Evolutionary conservation across 2,113 vertebrate genomes (phyloP), one percentile per base, ranked within the genome.

Genomic region (Tetraodon nigroviridis): DNA sequence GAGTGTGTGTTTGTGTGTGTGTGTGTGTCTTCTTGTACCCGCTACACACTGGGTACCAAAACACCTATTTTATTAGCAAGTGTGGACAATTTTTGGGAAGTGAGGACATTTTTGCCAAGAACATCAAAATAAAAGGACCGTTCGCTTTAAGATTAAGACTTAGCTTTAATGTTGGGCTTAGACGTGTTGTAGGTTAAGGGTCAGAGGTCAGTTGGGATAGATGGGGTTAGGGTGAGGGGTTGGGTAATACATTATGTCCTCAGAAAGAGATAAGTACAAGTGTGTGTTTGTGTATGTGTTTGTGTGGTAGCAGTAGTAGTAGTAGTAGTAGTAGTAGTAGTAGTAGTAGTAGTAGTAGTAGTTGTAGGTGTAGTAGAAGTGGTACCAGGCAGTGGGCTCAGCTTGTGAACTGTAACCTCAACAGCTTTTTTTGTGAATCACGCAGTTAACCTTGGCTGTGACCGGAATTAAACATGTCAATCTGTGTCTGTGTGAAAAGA

Each of bases 371-470:
- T 24, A 24, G 20, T 51, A 54, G 27, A 18, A 73, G 69, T 55
- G 75, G 54, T 75, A 66, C 59, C 61, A 68, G 81, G 83, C 83
- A 85, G 86, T 87, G 80, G 75, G 75, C 74, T 77, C 78, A 83
- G 81, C 76, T 75, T 82, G 76, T 82, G 58, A 69, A 69, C 58
- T 20, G 65, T 78, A 75, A 73, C 69, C 77, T 64, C 55, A 68
- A 69, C 68, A 59, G 48, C 60, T 81, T 68, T 75, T 71, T 82
- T n/a, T 18, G 50, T 62, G 53, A 51, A 67, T 55, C 80, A 64
- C 63, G 73, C 48, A 68, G 27, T 78, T 79, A 75, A 74, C 75
- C 73, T 79, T 75, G 78, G 77, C 77, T 76, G 54, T 78, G 55
- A 79, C 68, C 55, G 51, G 18, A 58, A 71, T 71, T 55, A 53